These are phyloP conservation scores for Myopa testacea DNA, from an alignment of 2,888 invertebrate species.

Conservation along the genomic window DNA sequence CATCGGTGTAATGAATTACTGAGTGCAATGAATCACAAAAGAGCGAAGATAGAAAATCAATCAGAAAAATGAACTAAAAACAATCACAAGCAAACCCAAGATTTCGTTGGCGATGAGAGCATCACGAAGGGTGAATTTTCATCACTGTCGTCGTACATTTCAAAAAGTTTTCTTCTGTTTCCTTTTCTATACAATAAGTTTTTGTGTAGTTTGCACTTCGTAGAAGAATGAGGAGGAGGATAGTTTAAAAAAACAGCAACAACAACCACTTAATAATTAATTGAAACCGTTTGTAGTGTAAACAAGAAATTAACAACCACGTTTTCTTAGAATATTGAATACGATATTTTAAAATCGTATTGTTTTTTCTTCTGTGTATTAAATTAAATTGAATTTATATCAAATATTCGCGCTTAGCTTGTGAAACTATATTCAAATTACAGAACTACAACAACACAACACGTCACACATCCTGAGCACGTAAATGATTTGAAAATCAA, in stretches of 20 bases:
- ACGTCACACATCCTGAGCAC: background rate
- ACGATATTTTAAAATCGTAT: background rate
- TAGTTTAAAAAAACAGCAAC: background rate
- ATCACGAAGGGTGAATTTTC: slow-evolving; percentile 77
- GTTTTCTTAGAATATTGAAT: background rate
- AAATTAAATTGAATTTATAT: too few species aligned
- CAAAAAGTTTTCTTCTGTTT: slow-evolving; percentile 48
- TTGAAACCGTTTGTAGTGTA: background rate
- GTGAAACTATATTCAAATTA: too few species aligned
- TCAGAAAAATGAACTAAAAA: background rate
- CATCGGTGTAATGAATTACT: too few species aligned
- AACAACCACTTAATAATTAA: background rate
- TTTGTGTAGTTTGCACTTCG: slow-evolving; percentile 3
- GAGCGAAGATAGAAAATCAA: background rate
- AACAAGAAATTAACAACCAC: too few species aligned
- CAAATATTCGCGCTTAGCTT: too few species aligned
- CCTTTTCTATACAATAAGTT: background rate
- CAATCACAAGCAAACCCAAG: slow-evolving; percentile 69
- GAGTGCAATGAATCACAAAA: too few species aligned
- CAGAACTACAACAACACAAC: too few species aligned
- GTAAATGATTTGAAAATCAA: too few species aligned
- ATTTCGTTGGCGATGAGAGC: slow-evolving; percentile 75
- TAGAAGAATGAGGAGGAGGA: background rate
- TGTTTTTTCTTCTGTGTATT: too few species aligned
- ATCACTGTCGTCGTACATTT: slow-evolving; percentile 74